phyloP scores from a whole-genome alignment of 2,797 vertebrate species.

The Rhinichthys osculus region DNA sequence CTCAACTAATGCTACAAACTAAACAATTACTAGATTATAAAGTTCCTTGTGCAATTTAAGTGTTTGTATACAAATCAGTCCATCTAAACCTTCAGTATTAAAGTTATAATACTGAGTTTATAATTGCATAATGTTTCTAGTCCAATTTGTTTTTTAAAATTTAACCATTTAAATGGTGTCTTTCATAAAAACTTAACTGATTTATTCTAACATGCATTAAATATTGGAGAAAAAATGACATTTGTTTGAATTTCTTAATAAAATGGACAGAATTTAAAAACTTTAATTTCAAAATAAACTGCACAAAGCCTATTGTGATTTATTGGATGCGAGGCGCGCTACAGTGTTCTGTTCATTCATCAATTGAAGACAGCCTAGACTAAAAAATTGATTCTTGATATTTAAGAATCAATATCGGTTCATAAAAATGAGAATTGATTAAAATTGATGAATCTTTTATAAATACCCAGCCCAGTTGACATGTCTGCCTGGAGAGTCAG shows the following conservation, averaged over 20 bases:
- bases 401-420: background rate
- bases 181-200: background rate
- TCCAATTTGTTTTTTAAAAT: background rate
- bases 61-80: too few relatives aligned
- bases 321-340: too few relatives aligned
- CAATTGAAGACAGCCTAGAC: background rate
- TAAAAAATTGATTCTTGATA: background rate
- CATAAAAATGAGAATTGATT: background rate
- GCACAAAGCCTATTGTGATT: too few relatives aligned
- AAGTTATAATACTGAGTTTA: too few relatives aligned
- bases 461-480: background rate
- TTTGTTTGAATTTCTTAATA: background rate
- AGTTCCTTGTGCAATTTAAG: too few relatives aligned
- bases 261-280: too few relatives aligned
- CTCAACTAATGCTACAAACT: too few relatives aligned
- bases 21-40: too few relatives aligned
- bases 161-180: background rate
- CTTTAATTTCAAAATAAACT: too few relatives aligned
- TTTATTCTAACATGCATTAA: background rate
- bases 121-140: background rate
- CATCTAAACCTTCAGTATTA: too few relatives aligned
- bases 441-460: background rate
- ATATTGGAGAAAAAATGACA: too few relatives aligned
- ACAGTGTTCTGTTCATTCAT: background rate
- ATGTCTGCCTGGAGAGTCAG: background rate